These are phyloP conservation scores for Acronicta psi DNA, from an alignment of 2,888 invertebrate genomes.

Conservation along the genomic window DNA sequence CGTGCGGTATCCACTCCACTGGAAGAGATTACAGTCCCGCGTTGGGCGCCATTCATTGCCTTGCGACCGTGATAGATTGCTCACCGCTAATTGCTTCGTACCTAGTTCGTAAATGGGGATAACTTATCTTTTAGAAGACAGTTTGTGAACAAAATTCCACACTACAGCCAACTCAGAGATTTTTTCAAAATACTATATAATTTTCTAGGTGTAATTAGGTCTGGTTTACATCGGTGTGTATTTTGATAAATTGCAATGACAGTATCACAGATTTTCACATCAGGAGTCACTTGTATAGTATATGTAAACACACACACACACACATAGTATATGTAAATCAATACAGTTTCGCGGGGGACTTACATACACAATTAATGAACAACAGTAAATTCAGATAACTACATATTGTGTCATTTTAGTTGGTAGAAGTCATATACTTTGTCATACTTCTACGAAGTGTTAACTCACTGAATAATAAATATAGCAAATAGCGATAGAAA, in stretches of 20 bases:
- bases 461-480: conserved; percentile 15
- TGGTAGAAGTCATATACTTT: conserved; percentile 13
- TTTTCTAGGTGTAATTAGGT: neutral
- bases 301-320: too few relatives aligned
- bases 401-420: too few relatives aligned
- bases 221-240: conserved; percentile 1
- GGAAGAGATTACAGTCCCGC: conserved; percentile 62
- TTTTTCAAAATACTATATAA: too few relatives aligned
- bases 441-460: conserved; percentile 32
- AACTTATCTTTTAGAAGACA: conserved; percentile 12
- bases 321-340: too few relatives aligned
- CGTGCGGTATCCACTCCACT: conserved; percentile 47
- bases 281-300: too few relatives aligned
- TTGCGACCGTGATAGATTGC: conserved; percentile 56
- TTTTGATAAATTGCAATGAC: neutral
- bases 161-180: neutral
- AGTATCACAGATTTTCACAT: neutral
- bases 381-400: too few relatives aligned
- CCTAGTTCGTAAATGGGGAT: conserved; percentile 26
- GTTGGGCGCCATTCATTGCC: conserved; percentile 50
- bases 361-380: too few relatives aligned
- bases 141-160: neutral
- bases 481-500: conserved; percentile 37
- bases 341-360: too few relatives aligned
- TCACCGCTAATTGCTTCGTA: conserved; percentile 49